Percentiles rank a stretch among this genome's conserved stretches.
Evolutionary conservation across 1,140 invertebrate genomes (phyloP).

Genomic region (Capitella teleta): DNA sequence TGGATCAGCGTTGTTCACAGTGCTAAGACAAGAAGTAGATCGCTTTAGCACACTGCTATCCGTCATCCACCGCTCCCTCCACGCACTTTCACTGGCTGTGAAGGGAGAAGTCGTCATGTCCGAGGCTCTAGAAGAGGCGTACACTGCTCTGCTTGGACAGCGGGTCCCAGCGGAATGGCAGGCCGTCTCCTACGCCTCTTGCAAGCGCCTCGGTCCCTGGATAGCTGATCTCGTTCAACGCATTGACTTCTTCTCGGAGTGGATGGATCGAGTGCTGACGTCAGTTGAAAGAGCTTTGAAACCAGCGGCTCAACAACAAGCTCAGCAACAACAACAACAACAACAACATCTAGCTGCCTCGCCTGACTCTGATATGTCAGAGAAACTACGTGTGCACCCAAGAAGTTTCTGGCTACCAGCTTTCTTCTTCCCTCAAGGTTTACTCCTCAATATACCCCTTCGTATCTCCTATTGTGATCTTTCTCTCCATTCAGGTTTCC

Average conservation of each 20-base stretch:
- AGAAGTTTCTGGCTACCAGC: slow-evolving; percentile 63
- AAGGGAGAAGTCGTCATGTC: slow-evolving; percentile 76
- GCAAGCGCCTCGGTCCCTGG: slow-evolving; percentile 34
- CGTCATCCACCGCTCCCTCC: slow-evolving; percentile 57
- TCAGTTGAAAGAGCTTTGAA: slow-evolving; percentile 1
- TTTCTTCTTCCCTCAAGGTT: slow-evolving; percentile 74
- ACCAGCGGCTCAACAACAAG: background rate
- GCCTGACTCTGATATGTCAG: background rate
- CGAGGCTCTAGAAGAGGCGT: slow-evolving; percentile 67
- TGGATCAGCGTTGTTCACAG: slow-evolving; percentile 54
- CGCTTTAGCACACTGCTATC: slow-evolving; percentile 64
- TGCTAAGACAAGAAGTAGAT: slow-evolving; percentile 73
- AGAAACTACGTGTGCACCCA: slow-evolving; percentile 12
- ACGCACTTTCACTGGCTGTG: slow-evolving; percentile 64
- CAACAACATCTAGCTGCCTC: background rate
- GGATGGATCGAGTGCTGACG: slow-evolving; percentile 19
- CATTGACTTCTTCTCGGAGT: slow-evolving; percentile 54
- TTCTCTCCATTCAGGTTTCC: slow-evolving; percentile 48
- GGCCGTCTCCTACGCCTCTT: slow-evolving; percentile 34
- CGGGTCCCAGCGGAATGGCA: slow-evolving; percentile 45
- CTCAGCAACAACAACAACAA: background rate
- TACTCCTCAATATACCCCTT: background rate
- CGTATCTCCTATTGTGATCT: background rate
- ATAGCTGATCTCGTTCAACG: slow-evolving; percentile 49
- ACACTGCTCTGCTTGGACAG: slow-evolving; percentile 62